These are phyloP conservation scores for Auanema freiburgensis DNA, from an alignment of 2,888 invertebrate species.

Conservation along the genomic window DNA sequence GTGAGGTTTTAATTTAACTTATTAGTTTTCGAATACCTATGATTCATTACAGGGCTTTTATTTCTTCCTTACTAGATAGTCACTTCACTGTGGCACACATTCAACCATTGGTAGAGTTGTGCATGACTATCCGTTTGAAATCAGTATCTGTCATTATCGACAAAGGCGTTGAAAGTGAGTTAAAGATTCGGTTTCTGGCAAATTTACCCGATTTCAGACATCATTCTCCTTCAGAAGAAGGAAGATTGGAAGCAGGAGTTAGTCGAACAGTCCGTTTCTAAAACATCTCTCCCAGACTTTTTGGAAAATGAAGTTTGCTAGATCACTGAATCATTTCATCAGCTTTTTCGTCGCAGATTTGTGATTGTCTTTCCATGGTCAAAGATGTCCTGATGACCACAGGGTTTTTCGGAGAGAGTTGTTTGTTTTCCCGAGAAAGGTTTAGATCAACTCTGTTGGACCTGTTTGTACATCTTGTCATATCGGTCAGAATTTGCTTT, in stretches of 20 bases:
- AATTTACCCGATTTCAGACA: constrained; percentile 22
- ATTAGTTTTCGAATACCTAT: constrained; percentile 5
- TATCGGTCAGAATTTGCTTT: constrained; percentile 36
- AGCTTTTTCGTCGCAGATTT: constrained; percentile 29
- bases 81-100: constrained; percentile 51
- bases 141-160: constrained; percentile 52
- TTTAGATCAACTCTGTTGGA: constrained; percentile 52
- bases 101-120: constrained; percentile 59
- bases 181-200: constrained; percentile 3
- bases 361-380: constrained; percentile 52
- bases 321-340: not conserved
- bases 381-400: constrained; percentile 48
- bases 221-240: constrained; percentile 43
- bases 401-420: constrained; percentile 56
- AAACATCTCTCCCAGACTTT: constrained; percentile 61
- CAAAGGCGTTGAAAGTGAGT: constrained; percentile 40
- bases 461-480: constrained; percentile 48
- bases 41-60: constrained; percentile 45
- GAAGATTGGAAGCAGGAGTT: constrained; percentile 62
- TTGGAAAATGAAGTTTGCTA: constrained; percentile 57
- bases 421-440: constrained; percentile 57
- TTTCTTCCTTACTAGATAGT: constrained; percentile 51
- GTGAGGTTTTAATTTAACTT: constrained; percentile 31
- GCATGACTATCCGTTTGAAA: constrained; percentile 58
- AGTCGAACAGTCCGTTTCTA: constrained; percentile 45